Base-by-base conservation (phyloP, 2,113 vertebrate species). In the Halichoeres trimaculatus region DNA sequence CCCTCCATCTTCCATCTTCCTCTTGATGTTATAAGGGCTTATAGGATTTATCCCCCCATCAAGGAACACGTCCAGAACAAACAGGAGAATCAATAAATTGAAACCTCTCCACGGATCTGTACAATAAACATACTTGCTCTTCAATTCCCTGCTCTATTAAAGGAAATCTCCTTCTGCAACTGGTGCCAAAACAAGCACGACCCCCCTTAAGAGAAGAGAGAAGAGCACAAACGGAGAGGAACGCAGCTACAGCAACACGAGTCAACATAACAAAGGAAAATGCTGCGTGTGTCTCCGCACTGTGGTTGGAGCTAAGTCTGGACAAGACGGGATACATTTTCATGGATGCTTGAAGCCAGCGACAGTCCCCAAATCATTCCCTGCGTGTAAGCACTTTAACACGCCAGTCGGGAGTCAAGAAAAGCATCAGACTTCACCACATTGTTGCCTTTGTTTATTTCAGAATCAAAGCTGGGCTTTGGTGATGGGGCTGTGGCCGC, bases 241-340 rank as follows among this genome's bases (percentile, higher is more conserved):
- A 69, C 66, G 83, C 76, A 81, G 56, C 78, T 59, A 62, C 78
- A 72, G 76, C 81, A 86, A 78, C 74, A 77, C 71, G 41, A 54
- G 70, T 73, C 76, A 76, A 62, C 80, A 78, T 55, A 87, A 89
- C 74, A 88, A 82, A 78, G 79, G 60, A 81, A 88, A 85, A 72
- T 66, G 62, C 76, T 77, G 66, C 34, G 60, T 80, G 53, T 63
- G 76, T 76, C 54, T 76, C 76, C 19, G 26, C 65, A 41, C n/a
- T 83, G 78, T 60, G 85, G 89, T 85, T 73, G 61, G 40, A 55
- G 55, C 75, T 51, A 57, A 62, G 68, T 85, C 70, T 78, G 81
- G 80, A 73, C 20, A 26, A 71, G 60, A 57, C 67, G 57, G 59
- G 78, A 65, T 78, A 43, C 36, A 53, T 78, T 85, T 85, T 73